Evolutionary conservation across 2,797 vertebrate genomes (phyloP).

Genomic region (Malacoraja senta): DNA sequence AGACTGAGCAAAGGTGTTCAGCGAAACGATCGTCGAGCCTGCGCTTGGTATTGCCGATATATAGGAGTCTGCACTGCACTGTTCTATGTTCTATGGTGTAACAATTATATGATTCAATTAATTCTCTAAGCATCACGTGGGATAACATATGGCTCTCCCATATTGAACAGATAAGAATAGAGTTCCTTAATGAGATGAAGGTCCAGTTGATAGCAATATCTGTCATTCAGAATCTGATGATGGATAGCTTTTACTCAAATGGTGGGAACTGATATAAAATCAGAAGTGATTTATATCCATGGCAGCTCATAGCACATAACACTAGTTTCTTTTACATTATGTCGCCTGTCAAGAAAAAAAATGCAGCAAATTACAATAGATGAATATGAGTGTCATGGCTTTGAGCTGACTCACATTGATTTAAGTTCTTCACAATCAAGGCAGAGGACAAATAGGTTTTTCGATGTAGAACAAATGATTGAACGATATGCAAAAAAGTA

Average conservation of each 20-base stretch:
- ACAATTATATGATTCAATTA: too few species aligned
- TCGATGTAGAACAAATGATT: too few species aligned
- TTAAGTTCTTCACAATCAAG: neutral
- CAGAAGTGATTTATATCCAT: conserved; percentile 21
- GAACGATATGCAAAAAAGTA: too few species aligned
- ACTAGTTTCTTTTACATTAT: neutral
- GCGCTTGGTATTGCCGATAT: too few species aligned
- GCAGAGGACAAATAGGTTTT: neutral
- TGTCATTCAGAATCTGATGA: neutral
- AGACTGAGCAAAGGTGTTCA: too few species aligned
- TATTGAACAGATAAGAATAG: neutral
- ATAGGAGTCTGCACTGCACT: too few species aligned
- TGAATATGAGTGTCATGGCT: neutral
- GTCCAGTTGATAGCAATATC: neutral
- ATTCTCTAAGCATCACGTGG: too few species aligned
- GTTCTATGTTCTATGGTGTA: too few species aligned
- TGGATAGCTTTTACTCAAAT: neutral
- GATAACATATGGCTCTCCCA: neutral
- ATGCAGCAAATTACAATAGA: conserved; percentile 7
- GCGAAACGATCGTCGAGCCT: too few species aligned
- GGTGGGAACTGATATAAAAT: neutral
- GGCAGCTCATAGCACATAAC: too few species aligned
- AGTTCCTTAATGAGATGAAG: neutral
- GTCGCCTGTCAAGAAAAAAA: neutral
- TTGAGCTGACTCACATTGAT: neutral